These are phyloP conservation scores for Adrianichthys oophorus DNA, from an alignment of 2,797 vertebrate genomes.

Conservation along the genomic window DNA sequence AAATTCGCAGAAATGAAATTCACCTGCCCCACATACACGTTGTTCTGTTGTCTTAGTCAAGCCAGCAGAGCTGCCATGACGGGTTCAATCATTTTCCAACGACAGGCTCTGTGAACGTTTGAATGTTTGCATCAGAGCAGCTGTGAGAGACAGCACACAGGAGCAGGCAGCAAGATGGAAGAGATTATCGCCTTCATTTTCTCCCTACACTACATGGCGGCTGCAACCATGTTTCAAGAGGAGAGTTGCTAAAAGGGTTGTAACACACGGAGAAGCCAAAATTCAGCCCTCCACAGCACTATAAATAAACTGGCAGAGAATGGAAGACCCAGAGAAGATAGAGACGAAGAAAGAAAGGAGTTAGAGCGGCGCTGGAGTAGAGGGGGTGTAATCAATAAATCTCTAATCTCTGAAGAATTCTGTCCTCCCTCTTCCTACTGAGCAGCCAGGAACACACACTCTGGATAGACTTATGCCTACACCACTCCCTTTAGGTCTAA, in stretches of 20 bases:
- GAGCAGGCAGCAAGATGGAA: constrained; percentile 9
- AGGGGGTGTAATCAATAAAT: constrained; percentile 68
- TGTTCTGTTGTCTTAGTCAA: constrained; percentile 12
- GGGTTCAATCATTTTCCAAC: not conserved
- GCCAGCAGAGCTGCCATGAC: constrained; percentile 14
- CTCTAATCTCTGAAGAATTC: constrained; percentile 66
- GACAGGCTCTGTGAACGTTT: constrained; percentile 31
- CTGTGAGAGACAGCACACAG: constrained; percentile 12
- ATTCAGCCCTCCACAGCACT: constrained; percentile 43
- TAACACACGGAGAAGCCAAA: constrained; percentile 43
- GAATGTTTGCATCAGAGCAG: constrained; percentile 25
- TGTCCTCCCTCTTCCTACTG: constrained; percentile 40
- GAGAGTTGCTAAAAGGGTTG: constrained; percentile 33
- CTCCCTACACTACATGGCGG: constrained; percentile 9
- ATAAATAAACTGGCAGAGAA: constrained; percentile 67
- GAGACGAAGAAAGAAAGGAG: constrained; percentile 19
- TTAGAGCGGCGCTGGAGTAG: constrained; percentile 19
- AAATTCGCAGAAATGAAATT: constrained; percentile 10
- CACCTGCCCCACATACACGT: constrained; percentile 22
- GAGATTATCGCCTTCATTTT: constrained; percentile 37
- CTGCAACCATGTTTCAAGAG: constrained; percentile 40
- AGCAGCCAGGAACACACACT: constrained; percentile 36
- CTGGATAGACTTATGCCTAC: constrained; percentile 24
- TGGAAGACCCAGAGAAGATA: constrained; percentile 36
- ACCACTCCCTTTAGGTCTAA: constrained; percentile 58